Conservation (phyloP, 2,888 invertebrate species). For the Heteromurus nitidus region DNA sequence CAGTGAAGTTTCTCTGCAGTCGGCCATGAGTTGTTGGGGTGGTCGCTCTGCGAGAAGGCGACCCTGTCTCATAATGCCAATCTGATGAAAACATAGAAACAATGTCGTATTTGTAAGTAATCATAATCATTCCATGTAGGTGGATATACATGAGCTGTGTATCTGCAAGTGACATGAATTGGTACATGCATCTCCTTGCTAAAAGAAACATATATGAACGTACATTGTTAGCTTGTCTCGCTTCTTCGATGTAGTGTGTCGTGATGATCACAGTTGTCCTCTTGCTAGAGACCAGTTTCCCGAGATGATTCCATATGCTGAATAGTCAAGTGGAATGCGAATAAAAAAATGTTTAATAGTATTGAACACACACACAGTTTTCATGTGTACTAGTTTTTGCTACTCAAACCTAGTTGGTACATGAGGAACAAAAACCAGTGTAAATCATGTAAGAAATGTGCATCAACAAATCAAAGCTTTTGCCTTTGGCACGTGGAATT, state of each 20-base stretch:
- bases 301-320: conserved; percentile 95
- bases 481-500: not conserved
- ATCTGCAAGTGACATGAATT: not conserved
- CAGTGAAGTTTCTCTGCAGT: conserved; percentile 75
- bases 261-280: conserved; percentile 96
- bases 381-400: not conserved
- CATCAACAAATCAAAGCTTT: not conserved
- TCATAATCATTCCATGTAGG: not conserved
- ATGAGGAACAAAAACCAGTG: not conserved
- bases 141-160: not conserved
- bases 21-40: conserved; percentile 82
- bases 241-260: conserved; percentile 96
- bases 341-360: not conserved
- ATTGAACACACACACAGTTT: not conserved
- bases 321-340: conserved; percentile 67
- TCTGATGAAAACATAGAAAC: conserved; percentile 78
- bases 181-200: conserved; percentile 79
- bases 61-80: conserved; percentile 95
- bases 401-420: not conserved
- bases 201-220: conserved; percentile 74
- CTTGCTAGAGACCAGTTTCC: conserved; percentile 90
- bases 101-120: not conserved
- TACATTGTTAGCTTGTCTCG: conserved; percentile 90
- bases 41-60: conserved; percentile 92
- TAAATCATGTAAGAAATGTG: not conserved